These are phyloP conservation scores for Opisthocomus hoazin DNA, from an alignment of 2,113 vertebrate genomes.

Conservation along the genomic window DNA sequence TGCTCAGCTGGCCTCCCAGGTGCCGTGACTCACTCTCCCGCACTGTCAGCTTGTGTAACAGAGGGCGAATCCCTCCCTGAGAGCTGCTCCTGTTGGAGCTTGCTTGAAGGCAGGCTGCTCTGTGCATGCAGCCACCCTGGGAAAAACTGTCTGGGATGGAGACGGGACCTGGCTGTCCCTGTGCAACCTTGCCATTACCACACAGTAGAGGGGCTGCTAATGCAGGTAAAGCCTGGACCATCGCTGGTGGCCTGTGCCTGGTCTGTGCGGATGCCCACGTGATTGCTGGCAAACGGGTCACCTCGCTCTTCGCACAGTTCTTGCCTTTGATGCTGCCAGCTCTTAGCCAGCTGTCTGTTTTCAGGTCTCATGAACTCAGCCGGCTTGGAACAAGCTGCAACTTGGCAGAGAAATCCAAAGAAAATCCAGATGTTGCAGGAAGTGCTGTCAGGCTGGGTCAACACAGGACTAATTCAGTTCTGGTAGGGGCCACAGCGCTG, in stretches of 20 bases:
- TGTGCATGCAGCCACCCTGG: background rate
- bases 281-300: background rate
- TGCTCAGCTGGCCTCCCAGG: background rate
- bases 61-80: background rate
- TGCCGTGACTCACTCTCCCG: background rate
- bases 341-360: background rate
- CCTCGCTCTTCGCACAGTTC: background rate
- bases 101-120: background rate
- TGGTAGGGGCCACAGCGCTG: background rate
- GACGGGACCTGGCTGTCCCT: background rate
- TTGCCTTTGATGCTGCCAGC: background rate
- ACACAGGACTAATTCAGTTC: background rate
- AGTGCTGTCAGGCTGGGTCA: constrained; percentile 12
- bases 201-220: background rate
- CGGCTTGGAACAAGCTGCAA: constrained; percentile 16
- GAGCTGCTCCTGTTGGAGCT: background rate
- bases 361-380: background rate
- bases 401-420: background rate
- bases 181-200: background rate
- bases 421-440: constrained; percentile 41
- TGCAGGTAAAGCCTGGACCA: rapidly evolving
- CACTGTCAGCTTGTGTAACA: background rate
- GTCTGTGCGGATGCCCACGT: rapidly evolving
- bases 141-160: background rate
- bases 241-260: rapidly evolving